Evolutionary conservation across 1,140 invertebrate genomes (phyloP), one percentile per base, ranked within the genome.

Genomic region (Aplysia californica): DNA sequence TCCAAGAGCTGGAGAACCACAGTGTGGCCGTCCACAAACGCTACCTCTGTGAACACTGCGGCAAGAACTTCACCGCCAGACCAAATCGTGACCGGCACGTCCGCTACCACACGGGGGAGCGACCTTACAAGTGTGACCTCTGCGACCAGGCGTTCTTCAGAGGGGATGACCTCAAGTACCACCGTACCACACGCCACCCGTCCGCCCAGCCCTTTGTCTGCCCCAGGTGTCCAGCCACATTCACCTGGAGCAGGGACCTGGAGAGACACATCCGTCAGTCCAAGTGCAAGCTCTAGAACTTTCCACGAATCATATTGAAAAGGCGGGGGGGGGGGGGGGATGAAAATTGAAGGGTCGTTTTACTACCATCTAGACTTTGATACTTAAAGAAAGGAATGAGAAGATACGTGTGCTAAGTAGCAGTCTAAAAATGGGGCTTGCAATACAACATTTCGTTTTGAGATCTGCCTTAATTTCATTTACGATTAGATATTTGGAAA

Each of bases 1-100:
- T 85, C 80, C 70, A 80, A 20, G 33, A 76, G 18, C 83, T 85
- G 75, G 85, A 87, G 61, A 61, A 65, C 1, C 86, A 87, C 59
- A 81, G 82, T 58, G 81, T 76, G 20, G 73, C 70, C 15, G 50
- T 82, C 6, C 86, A 87, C 77, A 76, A 80, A 0, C 79, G 84
- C 1, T 86, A 80, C 50, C 77, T 87, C 38, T 88, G 87, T 67
- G 80, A 83, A 26, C 86, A 83, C 76, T 88, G 87, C 76, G 82
- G 83, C 4, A 87, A 87, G 75, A 79, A 69, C n/a, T 88, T 87
- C 76, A 88, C 85, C 0, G 82, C 85, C 10, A 82, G 85, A 35
- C 86, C 86, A n/a, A 87, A 87, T 76, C 75, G 85, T 50, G 86
- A 88, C 50, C 82, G 86, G 0, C 87, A 88, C 78, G 82, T 87